Conservation (phyloP, 2,888 invertebrate species). For the Alloplasta piceator region DNA sequence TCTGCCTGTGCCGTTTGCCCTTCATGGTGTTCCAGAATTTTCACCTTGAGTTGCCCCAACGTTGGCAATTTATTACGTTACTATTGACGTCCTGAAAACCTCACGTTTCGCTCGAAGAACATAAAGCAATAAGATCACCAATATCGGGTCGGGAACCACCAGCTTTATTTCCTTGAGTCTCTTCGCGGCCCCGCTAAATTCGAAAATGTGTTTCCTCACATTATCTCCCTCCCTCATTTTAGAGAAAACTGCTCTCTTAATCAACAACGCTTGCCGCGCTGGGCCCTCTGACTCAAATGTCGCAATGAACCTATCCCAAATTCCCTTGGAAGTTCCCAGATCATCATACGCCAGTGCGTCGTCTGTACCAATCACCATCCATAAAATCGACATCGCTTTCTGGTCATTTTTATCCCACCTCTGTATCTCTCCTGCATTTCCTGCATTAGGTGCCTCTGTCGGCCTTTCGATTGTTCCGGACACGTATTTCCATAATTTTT, state of each 20-base stretch:
- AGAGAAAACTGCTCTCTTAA: slow-evolving; percentile 56
- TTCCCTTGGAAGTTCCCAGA: slow-evolving; percentile 29
- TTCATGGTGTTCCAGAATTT: slow-evolving; percentile 45
- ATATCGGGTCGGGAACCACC: too few relatives aligned
- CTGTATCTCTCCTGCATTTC: too few relatives aligned
- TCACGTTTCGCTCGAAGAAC: background rate
- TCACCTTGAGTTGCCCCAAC: slow-evolving; percentile 30
- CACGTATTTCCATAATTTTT: slow-evolving; percentile 6
- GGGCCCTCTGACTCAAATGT: slow-evolving; percentile 59
- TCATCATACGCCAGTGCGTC: slow-evolving; percentile 30
- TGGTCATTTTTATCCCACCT: slow-evolving; percentile 38
- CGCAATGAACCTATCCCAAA: slow-evolving; percentile 40
- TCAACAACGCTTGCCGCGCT: slow-evolving; percentile 52
- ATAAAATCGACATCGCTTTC: slow-evolving; percentile 32
- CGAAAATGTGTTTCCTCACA: slow-evolving; percentile 58
- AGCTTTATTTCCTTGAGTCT: too few relatives aligned
- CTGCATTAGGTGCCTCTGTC: background rate
- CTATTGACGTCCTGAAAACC: slow-evolving; percentile 35
- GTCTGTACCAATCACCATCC: slow-evolving; percentile 35
- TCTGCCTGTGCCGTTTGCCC: slow-evolving; percentile 15
- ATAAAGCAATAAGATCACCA: too few relatives aligned
- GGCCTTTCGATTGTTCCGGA: slow-evolving; percentile 20
- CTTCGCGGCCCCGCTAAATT: slow-evolving; percentile 60
- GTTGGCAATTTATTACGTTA: slow-evolving; percentile 32
- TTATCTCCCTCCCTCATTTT: slow-evolving; percentile 59